Percentiles rank a stretch among this genome's conserved stretches.
phyloP scores from a whole-genome alignment of 2,113 vertebrate species.

The Gopherus flavomarginatus region DNA sequence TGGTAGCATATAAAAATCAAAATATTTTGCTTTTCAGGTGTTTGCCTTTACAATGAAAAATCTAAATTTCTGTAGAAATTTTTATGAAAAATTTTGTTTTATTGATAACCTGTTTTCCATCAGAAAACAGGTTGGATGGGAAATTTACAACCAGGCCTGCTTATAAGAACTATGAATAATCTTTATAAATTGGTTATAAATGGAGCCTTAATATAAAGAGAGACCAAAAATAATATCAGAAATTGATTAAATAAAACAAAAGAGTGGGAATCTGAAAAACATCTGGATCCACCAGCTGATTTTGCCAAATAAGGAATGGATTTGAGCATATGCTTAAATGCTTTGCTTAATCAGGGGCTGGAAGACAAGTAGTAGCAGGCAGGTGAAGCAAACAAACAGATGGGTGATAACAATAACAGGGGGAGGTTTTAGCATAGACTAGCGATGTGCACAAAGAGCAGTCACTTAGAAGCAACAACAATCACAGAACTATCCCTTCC shows the following conservation, averaged over 20 bases:
- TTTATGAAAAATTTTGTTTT: background rate
- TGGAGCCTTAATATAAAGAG: background rate
- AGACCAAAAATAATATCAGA: background rate
- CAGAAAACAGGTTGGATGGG: background rate
- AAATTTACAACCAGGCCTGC: background rate
- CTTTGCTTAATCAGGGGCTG: conserved; percentile 3
- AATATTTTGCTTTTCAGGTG: background rate
- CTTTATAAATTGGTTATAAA: background rate
- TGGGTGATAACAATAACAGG: background rate
- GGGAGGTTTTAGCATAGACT: background rate
- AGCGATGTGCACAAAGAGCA: background rate
- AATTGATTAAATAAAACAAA: background rate
- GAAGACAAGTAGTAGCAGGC: background rate
- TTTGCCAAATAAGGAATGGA: background rate
- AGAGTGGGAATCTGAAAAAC: background rate
- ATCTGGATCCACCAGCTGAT: background rate
- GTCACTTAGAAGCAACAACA: background rate
- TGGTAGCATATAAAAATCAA: background rate
- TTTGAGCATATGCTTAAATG: background rate
- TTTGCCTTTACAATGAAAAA: background rate
- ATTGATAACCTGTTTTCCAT: background rate
- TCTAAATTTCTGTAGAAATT: background rate
- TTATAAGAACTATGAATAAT: background rate
- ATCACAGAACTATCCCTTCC: background rate
- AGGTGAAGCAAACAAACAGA: background rate